Conservation (phyloP, 2,797 vertebrate genomes). For the Cossypha caffra region DNA sequence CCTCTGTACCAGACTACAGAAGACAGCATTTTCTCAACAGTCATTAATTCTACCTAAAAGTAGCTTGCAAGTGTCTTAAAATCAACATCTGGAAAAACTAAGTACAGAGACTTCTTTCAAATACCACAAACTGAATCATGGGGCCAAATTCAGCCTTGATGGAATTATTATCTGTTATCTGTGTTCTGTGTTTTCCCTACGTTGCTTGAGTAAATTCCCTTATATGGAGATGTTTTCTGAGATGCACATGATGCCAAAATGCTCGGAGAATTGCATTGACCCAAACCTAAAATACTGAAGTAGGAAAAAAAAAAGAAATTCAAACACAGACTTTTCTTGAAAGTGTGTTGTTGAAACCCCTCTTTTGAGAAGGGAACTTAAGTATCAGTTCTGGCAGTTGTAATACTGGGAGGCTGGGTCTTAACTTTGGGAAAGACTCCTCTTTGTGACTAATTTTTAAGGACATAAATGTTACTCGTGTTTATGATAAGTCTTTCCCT, state of each 20-base stretch:
- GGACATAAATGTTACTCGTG: not conserved
- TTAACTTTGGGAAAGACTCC: not conserved
- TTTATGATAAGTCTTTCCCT: not conserved
- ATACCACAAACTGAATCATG: slow-evolving; percentile 23
- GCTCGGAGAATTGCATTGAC: not conserved
- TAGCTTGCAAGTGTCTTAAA: not conserved
- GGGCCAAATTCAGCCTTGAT: slow-evolving; percentile 31
- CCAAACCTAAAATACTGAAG: not conserved
- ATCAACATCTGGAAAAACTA: slow-evolving; percentile 54
- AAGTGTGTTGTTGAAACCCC: not conserved
- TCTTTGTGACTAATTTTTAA: not conserved
- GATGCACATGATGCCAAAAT: slow-evolving; percentile 11
- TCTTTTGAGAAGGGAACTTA: not conserved
- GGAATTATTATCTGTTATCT: slow-evolving; percentile 52
- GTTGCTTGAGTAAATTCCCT: slow-evolving; percentile 29
- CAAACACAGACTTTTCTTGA: not conserved
- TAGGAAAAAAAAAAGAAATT: not conserved
- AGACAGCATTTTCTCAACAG: slow-evolving; percentile 23
- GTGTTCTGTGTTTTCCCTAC: not conserved
- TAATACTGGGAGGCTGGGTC: not conserved
- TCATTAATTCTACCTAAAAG: slow-evolving; percentile 18
- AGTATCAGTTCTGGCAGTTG: not conserved
- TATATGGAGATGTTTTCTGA: slow-evolving; percentile 49
- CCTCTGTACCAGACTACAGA: slow-evolving; percentile 23
- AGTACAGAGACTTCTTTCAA: not conserved